Percentiles rank a stretch among this genome's conserved stretches.
These are phyloP conservation scores for Enoplosus armatus DNA, from an alignment of 2,797 vertebrate species.

Conservation along the genomic window DNA sequence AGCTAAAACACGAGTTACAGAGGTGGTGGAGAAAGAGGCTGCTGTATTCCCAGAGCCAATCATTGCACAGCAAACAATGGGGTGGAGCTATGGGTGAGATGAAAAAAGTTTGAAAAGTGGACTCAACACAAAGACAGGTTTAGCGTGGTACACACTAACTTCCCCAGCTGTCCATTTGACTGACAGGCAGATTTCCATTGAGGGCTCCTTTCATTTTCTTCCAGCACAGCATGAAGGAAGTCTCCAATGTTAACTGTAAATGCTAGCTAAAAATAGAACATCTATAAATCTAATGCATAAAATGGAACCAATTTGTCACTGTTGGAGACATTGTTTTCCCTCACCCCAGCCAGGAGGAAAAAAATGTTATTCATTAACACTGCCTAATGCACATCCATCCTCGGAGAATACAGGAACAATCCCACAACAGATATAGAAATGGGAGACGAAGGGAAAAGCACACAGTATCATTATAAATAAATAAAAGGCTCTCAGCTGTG, in stretches of 20 bases:
- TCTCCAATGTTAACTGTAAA: slow-evolving; percentile 58
- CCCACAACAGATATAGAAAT: slow-evolving; percentile 66
- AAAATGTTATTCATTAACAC: slow-evolving; percentile 75
- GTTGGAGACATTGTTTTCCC: slow-evolving; percentile 70
- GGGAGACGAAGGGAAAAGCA: slow-evolving; percentile 56
- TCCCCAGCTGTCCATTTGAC: slow-evolving; percentile 66
- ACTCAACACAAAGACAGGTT: slow-evolving; percentile 61
- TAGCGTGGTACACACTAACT: slow-evolving; percentile 54
- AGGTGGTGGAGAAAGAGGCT: slow-evolving; percentile 54
- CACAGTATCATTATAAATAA: slow-evolving; percentile 71
- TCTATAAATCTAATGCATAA: slow-evolving; percentile 73
- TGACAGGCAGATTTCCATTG: slow-evolving; percentile 67
- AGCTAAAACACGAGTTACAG: slow-evolving; percentile 61
- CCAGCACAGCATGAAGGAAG: slow-evolving; percentile 51
- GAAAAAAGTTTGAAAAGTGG: slow-evolving; percentile 73
- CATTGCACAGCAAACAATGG: slow-evolving; percentile 76
- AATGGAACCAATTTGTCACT: slow-evolving; percentile 77
- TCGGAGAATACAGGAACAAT: slow-evolving; percentile 68
- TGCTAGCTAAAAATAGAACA: slow-evolving; percentile 75
- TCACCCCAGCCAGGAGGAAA: slow-evolving; percentile 50
- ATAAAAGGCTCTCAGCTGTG: slow-evolving; percentile 73
- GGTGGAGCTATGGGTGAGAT: slow-evolving; percentile 61
- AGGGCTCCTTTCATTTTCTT: slow-evolving; percentile 63
- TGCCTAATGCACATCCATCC: slow-evolving; percentile 74
- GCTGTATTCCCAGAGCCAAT: slow-evolving; percentile 79